Evolutionary conservation across 1,140 invertebrate genomes (phyloP), one percentile per base, ranked within the genome.

Genomic region (Anadara kagoshimensis): DNA sequence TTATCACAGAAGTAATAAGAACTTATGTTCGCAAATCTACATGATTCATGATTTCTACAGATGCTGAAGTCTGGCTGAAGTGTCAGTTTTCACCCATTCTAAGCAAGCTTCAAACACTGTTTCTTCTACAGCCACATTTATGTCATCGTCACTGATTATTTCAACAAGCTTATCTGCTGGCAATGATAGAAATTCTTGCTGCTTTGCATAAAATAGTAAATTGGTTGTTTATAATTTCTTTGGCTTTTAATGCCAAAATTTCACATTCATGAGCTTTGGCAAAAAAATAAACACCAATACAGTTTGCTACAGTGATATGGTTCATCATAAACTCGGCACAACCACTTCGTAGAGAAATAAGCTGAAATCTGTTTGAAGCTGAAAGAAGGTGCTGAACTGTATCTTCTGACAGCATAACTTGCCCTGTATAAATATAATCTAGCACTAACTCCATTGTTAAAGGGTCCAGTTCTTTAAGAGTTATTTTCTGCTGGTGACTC

Each of bases 1-100:
- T 87, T 88, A 82, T 93, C 92, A 83, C 91, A 89, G 54, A 93
- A 88, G 83, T 91, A 93, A 80, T 93, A 92, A 0, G 92, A 92
- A 73, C 89, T 91, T 51, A 92, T 84, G 57, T 91, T 88, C 20
- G 91, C 91, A 78, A 93, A 85, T 36, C 92, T 11, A 93, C 91
- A 82, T 90, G 90, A 69, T 90, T 90, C 75, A 93, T 84, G 43
- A 92, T 89, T 84, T 90, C 76, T 18, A 70, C 76, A 87, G 56
- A 66, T 82, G 58, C 24, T 59, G 20, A 22, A 73, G 76, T 43
- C 87, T 61, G 1, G 75, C 69, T 4, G 86, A 81, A 10, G 84
- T 81, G 74, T 89, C 85, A 54, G 91, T 85, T 43, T 90, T 85
- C 49, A 91, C 85, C 92, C 92, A 93, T 43, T 84, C 76, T 44